Evolutionary conservation across 2,797 vertebrate genomes (phyloP).

Genomic region (Chelonia mydas): DNA sequence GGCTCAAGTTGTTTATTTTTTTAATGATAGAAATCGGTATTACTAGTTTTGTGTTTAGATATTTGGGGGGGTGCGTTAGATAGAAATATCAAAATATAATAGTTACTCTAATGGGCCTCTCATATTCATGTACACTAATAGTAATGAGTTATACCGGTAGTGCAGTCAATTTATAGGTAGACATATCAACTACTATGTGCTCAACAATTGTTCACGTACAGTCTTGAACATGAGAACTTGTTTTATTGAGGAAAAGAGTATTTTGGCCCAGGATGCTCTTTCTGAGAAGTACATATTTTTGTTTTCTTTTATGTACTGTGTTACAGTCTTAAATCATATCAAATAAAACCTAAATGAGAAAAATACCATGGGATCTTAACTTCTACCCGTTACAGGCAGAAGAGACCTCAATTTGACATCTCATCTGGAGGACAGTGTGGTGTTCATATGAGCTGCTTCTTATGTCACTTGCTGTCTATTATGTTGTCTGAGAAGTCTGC

Average conservation of each 20-base stretch:
- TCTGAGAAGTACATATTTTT: not conserved
- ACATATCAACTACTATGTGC: not conserved
- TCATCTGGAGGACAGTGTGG: fast-evolving
- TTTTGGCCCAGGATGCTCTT: not conserved
- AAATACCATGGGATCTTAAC: not conserved
- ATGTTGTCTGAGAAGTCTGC: constrained; percentile 2
- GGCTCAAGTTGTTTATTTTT: not conserved
- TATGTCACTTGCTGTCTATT: not conserved
- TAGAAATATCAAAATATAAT: not conserved
- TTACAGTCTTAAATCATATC: not conserved
- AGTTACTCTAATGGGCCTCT: not conserved
- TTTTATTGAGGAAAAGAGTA: not conserved
- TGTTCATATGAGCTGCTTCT: not conserved
- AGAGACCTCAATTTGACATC: not conserved
- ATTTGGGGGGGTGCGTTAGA: not conserved
- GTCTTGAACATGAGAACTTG: fast-evolving
- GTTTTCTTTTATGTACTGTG: not conserved
- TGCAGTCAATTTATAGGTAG: fast-evolving
- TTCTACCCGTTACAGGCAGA: not conserved
- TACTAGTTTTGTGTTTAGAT: not conserved
- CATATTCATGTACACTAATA: not conserved
- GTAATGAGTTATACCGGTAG: not conserved
- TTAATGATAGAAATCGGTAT: not conserved
- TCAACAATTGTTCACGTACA: not conserved
- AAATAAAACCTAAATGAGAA: not conserved